Evolutionary conservation across 2,888 invertebrate genomes (phyloP).

Genomic region (Drosophila greeni): DNA sequence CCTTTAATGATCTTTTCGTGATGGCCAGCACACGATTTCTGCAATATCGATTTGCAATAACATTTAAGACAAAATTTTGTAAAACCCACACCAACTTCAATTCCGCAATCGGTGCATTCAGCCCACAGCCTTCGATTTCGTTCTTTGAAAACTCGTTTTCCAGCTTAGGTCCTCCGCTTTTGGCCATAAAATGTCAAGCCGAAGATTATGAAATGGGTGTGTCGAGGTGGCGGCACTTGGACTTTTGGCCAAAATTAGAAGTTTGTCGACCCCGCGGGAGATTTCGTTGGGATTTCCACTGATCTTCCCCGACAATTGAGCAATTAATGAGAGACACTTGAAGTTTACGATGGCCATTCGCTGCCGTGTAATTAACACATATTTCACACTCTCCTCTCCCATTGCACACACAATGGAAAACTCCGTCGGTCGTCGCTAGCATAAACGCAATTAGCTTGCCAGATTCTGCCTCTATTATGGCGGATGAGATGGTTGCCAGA

Average conservation of each 20-base stretch:
- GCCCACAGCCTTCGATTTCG: slow-evolving; percentile 13
- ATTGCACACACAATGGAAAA: slow-evolving; percentile 25
- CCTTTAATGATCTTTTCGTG: background rate
- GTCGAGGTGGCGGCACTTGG: slow-evolving; percentile 27
- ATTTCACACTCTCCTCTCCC: slow-evolving; percentile 45
- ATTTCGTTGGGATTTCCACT: slow-evolving; percentile 18
- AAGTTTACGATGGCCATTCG: slow-evolving; percentile 31
- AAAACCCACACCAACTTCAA: background rate
- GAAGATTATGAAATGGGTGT: slow-evolving; percentile 39
- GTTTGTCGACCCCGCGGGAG: slow-evolving; percentile 22
- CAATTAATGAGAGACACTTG: slow-evolving; percentile 60
- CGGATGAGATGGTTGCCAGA: slow-evolving; percentile 3
- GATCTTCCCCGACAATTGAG: slow-evolving; percentile 57
- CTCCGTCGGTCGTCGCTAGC: slow-evolving; percentile 10
- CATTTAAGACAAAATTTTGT: background rate
- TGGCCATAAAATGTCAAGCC: slow-evolving; percentile 32
- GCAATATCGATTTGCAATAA: background rate
- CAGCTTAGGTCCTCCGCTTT: slow-evolving; percentile 12
- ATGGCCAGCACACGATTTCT: background rate
- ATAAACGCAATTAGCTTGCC: slow-evolving; percentile 39
- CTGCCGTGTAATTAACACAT: slow-evolving; percentile 37
- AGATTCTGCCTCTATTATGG: slow-evolving; percentile 27
- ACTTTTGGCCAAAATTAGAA: slow-evolving; percentile 31
- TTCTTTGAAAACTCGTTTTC: slow-evolving; percentile 27
- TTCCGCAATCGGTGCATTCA: slow-evolving; percentile 3